phyloP scores from a whole-genome alignment of 2,797 vertebrate genomes.

The Bucorvus abyssinicus region DNA sequence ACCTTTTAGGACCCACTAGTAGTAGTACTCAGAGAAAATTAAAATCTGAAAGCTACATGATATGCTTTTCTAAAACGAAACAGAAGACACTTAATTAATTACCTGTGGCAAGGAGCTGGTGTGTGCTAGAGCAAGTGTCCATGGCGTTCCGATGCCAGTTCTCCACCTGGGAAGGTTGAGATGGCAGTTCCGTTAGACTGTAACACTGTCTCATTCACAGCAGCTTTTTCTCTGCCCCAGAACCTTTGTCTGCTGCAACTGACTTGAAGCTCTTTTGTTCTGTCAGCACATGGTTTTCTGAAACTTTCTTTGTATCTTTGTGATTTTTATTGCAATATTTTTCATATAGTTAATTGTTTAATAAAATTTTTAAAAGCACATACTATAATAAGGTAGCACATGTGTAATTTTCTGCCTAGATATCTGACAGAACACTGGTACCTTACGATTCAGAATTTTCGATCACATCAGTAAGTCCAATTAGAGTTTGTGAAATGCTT shows the following conservation, averaged over 20 bases:
- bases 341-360: neutral
- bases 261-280: neutral
- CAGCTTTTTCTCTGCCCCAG: neutral
- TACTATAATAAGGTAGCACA: neutral
- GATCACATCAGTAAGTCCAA: neutral
- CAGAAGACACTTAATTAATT: conserved; percentile 31
- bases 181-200: neutral
- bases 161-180: conserved; percentile 78
- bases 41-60: neutral
- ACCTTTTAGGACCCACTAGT: neutral
- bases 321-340: neutral
- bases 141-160: conserved; percentile 83
- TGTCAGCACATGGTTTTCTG: neutral
- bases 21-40: neutral
- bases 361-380: neutral
- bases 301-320: neutral
- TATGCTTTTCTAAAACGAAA: neutral
- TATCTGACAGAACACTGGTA: neutral
- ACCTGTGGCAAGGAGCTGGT: conserved; percentile 88
- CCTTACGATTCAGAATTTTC: neutral
- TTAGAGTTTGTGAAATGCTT: neutral
- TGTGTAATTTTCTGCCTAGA: neutral
- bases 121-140: conserved; percentile 86
- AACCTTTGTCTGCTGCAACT: neutral
- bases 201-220: neutral